These are phyloP conservation scores for Falco cherrug DNA, from an alignment of 2,797 vertebrate species.

Conservation along the genomic window DNA sequence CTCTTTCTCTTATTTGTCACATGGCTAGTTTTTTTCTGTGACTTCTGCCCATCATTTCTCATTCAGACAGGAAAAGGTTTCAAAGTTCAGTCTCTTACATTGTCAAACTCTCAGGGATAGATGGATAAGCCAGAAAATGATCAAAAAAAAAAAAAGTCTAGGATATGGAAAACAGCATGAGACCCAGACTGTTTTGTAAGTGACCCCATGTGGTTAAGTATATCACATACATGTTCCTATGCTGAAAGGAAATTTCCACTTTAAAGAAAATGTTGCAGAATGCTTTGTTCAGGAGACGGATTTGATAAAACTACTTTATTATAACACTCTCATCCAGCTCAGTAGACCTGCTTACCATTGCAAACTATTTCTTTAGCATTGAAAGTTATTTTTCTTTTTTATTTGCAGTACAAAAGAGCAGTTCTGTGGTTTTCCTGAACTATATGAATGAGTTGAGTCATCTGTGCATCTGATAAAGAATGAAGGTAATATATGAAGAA, in stretches of 20 bases:
- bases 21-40: neutral
- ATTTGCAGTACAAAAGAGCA: neutral
- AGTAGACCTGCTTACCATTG: neutral
- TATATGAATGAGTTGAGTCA: conserved; percentile 39
- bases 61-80: conserved; percentile 6
- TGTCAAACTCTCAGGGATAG: neutral
- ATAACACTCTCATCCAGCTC: neutral
- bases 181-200: neutral
- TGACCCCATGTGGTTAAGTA: neutral
- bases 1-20: neutral
- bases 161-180: neutral
- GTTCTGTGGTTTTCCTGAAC: neutral
- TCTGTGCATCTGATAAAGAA: conserved; percentile 42
- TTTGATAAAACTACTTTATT: neutral
- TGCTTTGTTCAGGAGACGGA: neutral
- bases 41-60: neutral
- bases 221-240: neutral
- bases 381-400: conserved; percentile 27
- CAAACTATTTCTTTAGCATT: neutral
- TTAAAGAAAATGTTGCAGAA: neutral
- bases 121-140: conserved; percentile 11
- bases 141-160: neutral
- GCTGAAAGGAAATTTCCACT: neutral
- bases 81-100: neutral
- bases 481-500: conserved; percentile 34